phyloP scores from a whole-genome alignment of 92 coral and sea anemone genomes.

The Porites cylindrica region DNA sequence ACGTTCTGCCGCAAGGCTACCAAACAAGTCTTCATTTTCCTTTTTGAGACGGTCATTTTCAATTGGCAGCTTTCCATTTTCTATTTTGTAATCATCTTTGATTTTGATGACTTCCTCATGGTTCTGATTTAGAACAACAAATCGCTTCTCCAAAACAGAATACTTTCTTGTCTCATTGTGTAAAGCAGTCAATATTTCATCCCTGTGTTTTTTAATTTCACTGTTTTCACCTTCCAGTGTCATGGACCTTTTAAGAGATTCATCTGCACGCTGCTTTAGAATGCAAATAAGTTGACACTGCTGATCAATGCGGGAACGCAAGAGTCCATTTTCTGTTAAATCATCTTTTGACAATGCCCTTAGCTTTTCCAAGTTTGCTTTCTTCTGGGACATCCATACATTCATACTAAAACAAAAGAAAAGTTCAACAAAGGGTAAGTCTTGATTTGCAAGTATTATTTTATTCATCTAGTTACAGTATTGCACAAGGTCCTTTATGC shows the following conservation, averaged over 20 bases:
- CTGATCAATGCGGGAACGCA: conserved; percentile 94
- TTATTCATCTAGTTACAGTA: no score
- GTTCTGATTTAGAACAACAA: conserved; percentile 81
- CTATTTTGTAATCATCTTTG: conserved; percentile 90
- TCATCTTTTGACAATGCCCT: conserved; percentile 92
- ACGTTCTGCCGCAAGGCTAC: conserved; percentile 67
- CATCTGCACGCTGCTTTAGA: conserved; percentile 94
- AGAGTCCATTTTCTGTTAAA: conserved; percentile 91
- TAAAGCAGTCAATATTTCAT: conserved; percentile 71
- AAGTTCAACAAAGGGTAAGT: background rate
- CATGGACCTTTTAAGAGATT: conserved; percentile 76
- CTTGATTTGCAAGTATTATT: no score
- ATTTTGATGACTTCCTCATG: conserved; percentile 92
- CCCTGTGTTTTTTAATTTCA: conserved; percentile 76
- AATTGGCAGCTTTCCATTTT: conserved; percentile 81
- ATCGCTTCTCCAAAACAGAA: conserved; percentile 84
- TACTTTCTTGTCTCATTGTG: conserved; percentile 87
- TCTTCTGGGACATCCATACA: conserved; percentile 83
- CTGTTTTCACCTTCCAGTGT: conserved; percentile 75
- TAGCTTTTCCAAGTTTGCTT: conserved; percentile 86
- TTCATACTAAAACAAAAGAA: background rate
- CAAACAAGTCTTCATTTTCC: conserved; percentile 78
- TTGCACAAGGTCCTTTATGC: no score
- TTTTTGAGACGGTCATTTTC: conserved; percentile 76
- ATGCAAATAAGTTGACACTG: conserved; percentile 96